Percentiles rank a stretch among this genome's conserved stretches.
phyloP scores from a whole-genome alignment of 2,797 vertebrate species.

The Gobio occitaniae region DNA sequence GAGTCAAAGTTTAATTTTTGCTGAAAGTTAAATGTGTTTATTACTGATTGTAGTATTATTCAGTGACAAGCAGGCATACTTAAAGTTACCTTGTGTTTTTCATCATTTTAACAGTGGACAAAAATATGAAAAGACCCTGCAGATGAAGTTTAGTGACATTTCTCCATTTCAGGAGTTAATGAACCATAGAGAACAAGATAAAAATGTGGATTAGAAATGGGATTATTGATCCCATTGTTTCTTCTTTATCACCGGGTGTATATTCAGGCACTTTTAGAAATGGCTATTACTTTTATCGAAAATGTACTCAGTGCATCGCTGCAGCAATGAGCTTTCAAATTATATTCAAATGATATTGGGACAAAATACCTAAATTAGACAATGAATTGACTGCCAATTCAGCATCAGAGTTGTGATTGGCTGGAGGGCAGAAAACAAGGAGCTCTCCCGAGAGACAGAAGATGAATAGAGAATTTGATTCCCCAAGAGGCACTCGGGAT shows the following conservation, averaged over 20 bases:
- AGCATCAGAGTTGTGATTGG: background rate
- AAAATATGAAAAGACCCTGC: slow-evolving; percentile 17
- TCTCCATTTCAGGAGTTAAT: slow-evolving; percentile 38
- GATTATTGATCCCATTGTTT: slow-evolving; percentile 31
- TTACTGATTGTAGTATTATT: background rate
- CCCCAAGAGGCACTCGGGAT: slow-evolving; percentile 61
- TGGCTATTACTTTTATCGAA: background rate
- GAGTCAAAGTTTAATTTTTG: background rate
- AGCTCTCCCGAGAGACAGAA: background rate
- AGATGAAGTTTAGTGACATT: slow-evolving; percentile 22
- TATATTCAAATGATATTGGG: background rate
- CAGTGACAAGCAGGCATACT: background rate
- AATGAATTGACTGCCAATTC: background rate
- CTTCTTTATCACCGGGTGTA: background rate
- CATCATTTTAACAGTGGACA: background rate
- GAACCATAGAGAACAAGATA: slow-evolving; percentile 21
- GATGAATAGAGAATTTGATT: slow-evolving; percentile 39
- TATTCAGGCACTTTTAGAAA: slow-evolving; percentile 17
- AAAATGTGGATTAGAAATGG: slow-evolving; percentile 17
- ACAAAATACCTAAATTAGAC: background rate
- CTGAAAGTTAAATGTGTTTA: background rate
- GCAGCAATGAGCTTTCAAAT: slow-evolving; percentile 4
- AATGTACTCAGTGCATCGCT: background rate
- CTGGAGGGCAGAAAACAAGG: slow-evolving; percentile 32
- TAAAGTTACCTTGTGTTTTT: slow-evolving; percentile 4